Percentiles rank a stretch among this genome's conserved stretches.
Conservation (phyloP, 2,888 invertebrate species). For the Zygothrica quintamaculata region DNA sequence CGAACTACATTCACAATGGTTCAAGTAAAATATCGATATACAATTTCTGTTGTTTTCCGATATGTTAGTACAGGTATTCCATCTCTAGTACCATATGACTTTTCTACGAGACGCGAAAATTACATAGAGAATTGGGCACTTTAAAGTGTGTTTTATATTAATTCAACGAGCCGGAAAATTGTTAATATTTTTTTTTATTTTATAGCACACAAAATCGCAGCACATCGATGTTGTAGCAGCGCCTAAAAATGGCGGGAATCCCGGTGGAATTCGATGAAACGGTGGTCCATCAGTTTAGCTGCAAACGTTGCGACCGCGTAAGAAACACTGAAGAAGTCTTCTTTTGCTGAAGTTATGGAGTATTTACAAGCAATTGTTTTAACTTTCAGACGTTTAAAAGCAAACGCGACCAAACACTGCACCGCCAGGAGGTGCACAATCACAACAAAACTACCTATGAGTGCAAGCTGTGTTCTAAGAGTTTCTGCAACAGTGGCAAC, state of each 20-base stretch:
- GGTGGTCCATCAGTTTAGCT: slow-evolving; percentile 70
- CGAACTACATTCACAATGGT: too few species aligned
- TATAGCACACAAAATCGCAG: slow-evolving; percentile 37
- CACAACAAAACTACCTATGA: slow-evolving; percentile 83
- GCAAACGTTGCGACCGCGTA: slow-evolving; percentile 76
- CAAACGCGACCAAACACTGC: slow-evolving; percentile 83
- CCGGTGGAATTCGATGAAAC: slow-evolving; percentile 74
- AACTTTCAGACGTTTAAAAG: slow-evolving; percentile 78
- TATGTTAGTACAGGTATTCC: slow-evolving; percentile 33
- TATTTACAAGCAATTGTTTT: slow-evolving; percentile 8
- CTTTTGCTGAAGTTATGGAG: neutral
- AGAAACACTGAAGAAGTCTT: slow-evolving; percentile 35
- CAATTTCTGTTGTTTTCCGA: slow-evolving; percentile 1
- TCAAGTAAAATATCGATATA: neutral
- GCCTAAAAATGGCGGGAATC: slow-evolving; percentile 66
- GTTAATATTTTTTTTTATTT: slow-evolving; percentile 11
- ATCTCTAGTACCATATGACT: slow-evolving; percentile 68
- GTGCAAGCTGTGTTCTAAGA: slow-evolving; percentile 83
- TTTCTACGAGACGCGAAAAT: slow-evolving; percentile 68
- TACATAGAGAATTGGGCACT: slow-evolving; percentile 55
- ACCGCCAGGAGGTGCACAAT: slow-evolving; percentile 83
- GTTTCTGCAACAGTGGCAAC: slow-evolving; percentile 84
- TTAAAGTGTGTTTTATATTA: slow-evolving; percentile 59
- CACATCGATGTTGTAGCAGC: slow-evolving; percentile 66
- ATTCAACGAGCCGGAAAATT: slow-evolving; percentile 5